Evolutionary conservation across 2,888 invertebrate genomes (phyloP).

Genomic region (Meiosimyza decipiens): DNA sequence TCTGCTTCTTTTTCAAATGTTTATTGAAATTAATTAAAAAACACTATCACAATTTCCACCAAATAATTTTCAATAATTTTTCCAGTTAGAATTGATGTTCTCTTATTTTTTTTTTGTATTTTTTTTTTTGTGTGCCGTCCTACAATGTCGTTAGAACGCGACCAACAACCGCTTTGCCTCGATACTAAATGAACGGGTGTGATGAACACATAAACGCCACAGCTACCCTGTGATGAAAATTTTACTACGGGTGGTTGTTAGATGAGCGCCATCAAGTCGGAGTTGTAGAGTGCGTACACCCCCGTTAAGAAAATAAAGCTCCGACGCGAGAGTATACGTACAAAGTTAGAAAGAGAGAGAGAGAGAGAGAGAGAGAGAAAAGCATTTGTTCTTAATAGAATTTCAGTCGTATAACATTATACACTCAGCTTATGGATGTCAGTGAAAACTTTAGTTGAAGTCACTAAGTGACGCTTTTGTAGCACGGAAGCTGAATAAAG

Average conservation of each 20-base stretch:
- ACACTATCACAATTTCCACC: too few species aligned
- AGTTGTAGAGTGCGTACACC: too few species aligned
- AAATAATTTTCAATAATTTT: conserved; percentile 8
- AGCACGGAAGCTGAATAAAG: too few species aligned
- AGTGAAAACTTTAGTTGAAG: background rate
- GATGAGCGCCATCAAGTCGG: conserved; percentile 6
- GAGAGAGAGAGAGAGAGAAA: too few species aligned
- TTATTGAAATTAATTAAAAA: too few species aligned
- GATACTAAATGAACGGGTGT: conserved; percentile 32
- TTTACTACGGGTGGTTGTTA: conserved; percentile 9
- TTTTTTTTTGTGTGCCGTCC: background rate
- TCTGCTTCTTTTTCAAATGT: background rate
- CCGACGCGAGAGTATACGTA: too few species aligned
- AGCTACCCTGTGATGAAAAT: conserved; percentile 21
- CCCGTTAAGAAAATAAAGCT: too few species aligned
- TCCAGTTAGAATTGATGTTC: background rate
- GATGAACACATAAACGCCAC: background rate
- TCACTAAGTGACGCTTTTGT: too few species aligned
- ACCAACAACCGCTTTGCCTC: conserved; percentile 36
- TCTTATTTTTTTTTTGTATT: background rate
- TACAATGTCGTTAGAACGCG: conserved; percentile 21
- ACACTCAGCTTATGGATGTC: background rate
- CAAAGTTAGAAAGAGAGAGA: too few species aligned
- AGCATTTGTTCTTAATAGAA: too few species aligned
- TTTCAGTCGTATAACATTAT: too few species aligned